Evolutionary conservation across 1,140 invertebrate genomes (phyloP), one percentile per base, ranked within the genome.

Genomic region (Platorchestia sp.): DNA sequence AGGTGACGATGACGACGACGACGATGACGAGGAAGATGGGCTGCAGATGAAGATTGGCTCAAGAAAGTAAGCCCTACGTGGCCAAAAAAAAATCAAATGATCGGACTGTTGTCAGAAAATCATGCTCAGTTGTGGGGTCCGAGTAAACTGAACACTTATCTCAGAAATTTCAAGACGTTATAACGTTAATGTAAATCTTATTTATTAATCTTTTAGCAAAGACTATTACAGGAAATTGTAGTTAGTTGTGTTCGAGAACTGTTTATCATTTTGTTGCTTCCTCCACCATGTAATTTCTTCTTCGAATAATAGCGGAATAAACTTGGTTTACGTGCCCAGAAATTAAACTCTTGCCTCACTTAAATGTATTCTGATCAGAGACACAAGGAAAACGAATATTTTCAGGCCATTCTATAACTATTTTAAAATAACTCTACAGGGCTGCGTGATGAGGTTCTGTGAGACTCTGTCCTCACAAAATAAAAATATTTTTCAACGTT

Each of bases 1-100:
- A 44, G 44, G 40, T 7, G 96, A 95, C 87, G 95, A 96, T 45
- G 96, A 96, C 43, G 96, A 96, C 14, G 91, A 93, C 10, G 91
- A 93, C 0, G 91, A 93, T 14, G 96, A 96, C 53, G 95, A 96
- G 43, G 96, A 96, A 41, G 96, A 96, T 86, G 96, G 96, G n/a
- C 95, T 96, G 19, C 96, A 96, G 22, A 96, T 96, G 96, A 96
- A 96, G 95, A 42, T 93, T 45, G 91, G 91, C 43, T 93, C 91
- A 6, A 93, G 91, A 44, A 93, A 93, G 36, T 93, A 93, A 93
- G 45, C 87, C 36, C 87, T 19, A 42, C 36, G 59, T 22, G 59
- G 7, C 27, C 14, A 75, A 36, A 3, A 27, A 19, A 27, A 75
- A 10, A 1, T 75, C 1, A n/a, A 75, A 36, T 3, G 14, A 3